A percentile compares a stretch with the other conserved stretches of the same genome.
Conservation (phyloP, 2,888 invertebrate genomes). For the Microchrysa polita region DNA sequence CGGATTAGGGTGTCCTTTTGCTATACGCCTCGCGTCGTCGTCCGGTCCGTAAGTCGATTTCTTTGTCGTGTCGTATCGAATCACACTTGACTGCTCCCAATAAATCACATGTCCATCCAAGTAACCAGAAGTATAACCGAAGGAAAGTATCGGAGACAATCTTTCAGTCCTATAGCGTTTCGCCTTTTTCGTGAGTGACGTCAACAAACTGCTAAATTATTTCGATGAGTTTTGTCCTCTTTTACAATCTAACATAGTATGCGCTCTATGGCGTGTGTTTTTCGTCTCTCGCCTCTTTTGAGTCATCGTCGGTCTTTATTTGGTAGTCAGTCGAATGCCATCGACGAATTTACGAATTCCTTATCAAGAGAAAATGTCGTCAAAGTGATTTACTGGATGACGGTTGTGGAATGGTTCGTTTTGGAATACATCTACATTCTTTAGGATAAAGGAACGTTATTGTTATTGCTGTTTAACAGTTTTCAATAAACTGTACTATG, state of each 20-base stretch:
- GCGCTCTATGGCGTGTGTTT: not conserved
- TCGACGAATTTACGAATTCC: slow-evolving; percentile 48
- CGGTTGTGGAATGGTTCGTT: slow-evolving; percentile 8
- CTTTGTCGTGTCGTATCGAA: slow-evolving; percentile 34
- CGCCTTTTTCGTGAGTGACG: slow-evolving; percentile 39
- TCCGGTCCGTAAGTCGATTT: not conserved
- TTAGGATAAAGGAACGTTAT: not conserved
- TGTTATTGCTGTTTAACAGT: slow-evolving; percentile 32
- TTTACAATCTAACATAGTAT: not conserved
- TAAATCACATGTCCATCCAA: slow-evolving; percentile 50
- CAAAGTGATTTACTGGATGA: slow-evolving; percentile 42
- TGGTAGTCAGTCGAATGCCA: slow-evolving; percentile 26
- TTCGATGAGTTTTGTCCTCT: slow-evolving; percentile 27
- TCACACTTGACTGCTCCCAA: slow-evolving; percentile 44
- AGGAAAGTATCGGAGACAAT: slow-evolving; percentile 3
- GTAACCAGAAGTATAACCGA: slow-evolving; percentile 37
- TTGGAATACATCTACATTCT: not conserved
- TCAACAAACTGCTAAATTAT: slow-evolving; percentile 45
- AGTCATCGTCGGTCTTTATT: not conserved
- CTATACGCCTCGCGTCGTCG: no score
- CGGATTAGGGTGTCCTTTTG: slow-evolving; percentile 4
- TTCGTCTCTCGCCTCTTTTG: slow-evolving; percentile 9
- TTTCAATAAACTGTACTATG: slow-evolving; percentile 27
- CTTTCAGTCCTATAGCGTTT: not conserved
- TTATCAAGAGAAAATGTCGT: slow-evolving; percentile 47